phyloP scores from a whole-genome alignment of 2,797 vertebrate genomes.

The Sarcoramphus papa region DNA sequence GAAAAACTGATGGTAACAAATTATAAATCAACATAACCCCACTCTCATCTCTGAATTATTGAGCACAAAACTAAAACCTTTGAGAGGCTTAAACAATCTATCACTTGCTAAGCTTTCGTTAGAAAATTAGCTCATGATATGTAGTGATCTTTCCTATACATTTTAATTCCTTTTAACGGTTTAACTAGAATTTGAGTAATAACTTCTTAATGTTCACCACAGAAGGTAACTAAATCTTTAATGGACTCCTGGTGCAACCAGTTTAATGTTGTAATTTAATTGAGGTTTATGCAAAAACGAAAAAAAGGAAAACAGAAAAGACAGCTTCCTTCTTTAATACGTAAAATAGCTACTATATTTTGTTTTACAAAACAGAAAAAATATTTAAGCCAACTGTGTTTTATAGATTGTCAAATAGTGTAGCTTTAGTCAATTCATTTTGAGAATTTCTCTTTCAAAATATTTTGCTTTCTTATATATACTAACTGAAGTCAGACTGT shows the following conservation, averaged over 20 bases:
- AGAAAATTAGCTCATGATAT: conserved; percentile 64
- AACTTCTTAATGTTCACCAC: conserved; percentile 65
- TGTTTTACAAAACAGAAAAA: background rate
- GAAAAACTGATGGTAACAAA: conserved; percentile 29
- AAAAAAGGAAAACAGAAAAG: background rate
- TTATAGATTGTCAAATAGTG: background rate
- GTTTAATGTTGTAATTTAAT: conserved; percentile 67
- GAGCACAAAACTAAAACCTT: conserved; percentile 58
- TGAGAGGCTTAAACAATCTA: conserved; percentile 61
- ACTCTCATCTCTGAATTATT: conserved; percentile 60
- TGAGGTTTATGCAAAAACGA: background rate
- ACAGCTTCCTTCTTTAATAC: background rate
- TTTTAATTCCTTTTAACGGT: conserved; percentile 72
- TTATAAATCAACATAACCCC: conserved; percentile 53
- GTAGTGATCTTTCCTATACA: conserved; percentile 63
- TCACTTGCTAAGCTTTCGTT: conserved; percentile 60
- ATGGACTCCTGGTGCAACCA: conserved; percentile 42
- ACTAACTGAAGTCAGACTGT: background rate
- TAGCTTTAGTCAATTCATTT: background rate
- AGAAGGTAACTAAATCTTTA: conserved; percentile 75
- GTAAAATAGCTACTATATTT: background rate
- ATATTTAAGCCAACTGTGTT: background rate
- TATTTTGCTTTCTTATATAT: background rate
- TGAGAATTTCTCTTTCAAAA: background rate
- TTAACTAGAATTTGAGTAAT: conserved; percentile 75